Base-by-base conservation (phyloP, 2,797 vertebrate species). In the Vespertilio murinus region DNA sequence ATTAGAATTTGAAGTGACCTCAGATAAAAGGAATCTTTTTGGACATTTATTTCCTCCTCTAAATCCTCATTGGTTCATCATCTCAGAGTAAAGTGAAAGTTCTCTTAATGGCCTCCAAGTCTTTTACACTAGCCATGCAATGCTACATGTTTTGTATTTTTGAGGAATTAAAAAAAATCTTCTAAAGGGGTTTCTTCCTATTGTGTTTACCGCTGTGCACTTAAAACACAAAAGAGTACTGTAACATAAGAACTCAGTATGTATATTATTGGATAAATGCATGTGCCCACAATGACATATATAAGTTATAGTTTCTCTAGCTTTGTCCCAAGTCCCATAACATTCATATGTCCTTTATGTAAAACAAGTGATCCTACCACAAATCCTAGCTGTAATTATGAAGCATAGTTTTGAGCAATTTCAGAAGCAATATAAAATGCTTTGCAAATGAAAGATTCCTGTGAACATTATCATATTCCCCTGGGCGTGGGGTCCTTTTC, bases 381-480 rank as follows among this genome's bases (percentile, higher is more conserved):
- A 85, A 93, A 88, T 78, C 12, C 8, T 90, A 75, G 4, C 35
- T 54, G 1, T 49, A 84, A 23, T 90, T 75, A 84, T 16, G 79
- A 85, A 87, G 38, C 25, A 38, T 59, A 87, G 30, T 59, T 91
- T 38, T 77, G 13, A 95, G 45, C 42, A 86, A 22, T 92, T 88
- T 85, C 33, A 52, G 20, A 90, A 95, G 80, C 28, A 85, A 54
- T 82, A 61, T 25, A 52, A 92, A 94, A 89, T 82, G 38, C 79
- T 94, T 67, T 54, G 11, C 40, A 79, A 93, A 80, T 71, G 20
- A 79, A 93, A 93, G 33, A 40, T 71, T 86, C 22, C n/a, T 90
- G 49, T 77, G 94, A 92, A 88, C 33, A 65, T 81, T 52, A 73
- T 90, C 61, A 40, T 77, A 93, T 70, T 88, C 92, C 64, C 22